Evolutionary conservation across 2,797 vertebrate species (phyloP).

Genomic region (Pseudomugil gertrudae): DNA sequence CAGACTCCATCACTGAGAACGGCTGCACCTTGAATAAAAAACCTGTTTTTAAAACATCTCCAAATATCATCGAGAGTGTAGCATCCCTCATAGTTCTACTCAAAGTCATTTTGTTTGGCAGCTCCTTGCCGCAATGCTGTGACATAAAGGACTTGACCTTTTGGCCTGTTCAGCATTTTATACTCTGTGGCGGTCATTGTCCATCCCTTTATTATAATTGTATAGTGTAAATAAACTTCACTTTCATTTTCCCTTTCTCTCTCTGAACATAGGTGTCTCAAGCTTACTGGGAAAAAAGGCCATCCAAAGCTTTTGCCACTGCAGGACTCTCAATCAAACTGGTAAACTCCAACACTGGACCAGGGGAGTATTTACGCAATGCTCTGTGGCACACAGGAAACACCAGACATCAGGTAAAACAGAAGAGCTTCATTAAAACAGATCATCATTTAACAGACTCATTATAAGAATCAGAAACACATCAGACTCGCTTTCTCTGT

Average conservation of each 20-base stretch:
- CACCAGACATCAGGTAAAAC: constrained; percentile 89
- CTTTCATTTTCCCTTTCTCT: constrained; percentile 25
- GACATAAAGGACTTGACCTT: constrained; percentile 4
- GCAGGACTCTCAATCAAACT: constrained; percentile 96
- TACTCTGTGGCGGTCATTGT: not conserved
- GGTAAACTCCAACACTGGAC: constrained; percentile 94
- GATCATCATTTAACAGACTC: not conserved
- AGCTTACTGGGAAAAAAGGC: constrained; percentile 96
- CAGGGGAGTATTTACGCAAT: constrained; percentile 92
- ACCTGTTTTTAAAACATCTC: not conserved
- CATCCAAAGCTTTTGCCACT: constrained; percentile 91
- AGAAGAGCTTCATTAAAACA: not conserved
- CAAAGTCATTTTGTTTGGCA: not conserved
- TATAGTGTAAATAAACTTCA: not conserved
- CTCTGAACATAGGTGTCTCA: constrained; percentile 93
- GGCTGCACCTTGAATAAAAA: not conserved
- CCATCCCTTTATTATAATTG: not conserved
- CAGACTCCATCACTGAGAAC: not conserved
- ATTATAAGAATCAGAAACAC: constrained; percentile 14
- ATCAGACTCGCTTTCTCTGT: constrained; percentile 4
- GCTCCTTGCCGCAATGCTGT: not conserved
- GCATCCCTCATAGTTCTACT: not conserved
- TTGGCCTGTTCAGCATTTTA: not conserved
- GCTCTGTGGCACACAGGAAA: constrained; percentile 98
- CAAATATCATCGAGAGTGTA: constrained; percentile 1